Evolutionary conservation across 2,888 invertebrate species (phyloP), one percentile per base, ranked within the genome.

Genomic region (Melanchra persicariae): DNA sequence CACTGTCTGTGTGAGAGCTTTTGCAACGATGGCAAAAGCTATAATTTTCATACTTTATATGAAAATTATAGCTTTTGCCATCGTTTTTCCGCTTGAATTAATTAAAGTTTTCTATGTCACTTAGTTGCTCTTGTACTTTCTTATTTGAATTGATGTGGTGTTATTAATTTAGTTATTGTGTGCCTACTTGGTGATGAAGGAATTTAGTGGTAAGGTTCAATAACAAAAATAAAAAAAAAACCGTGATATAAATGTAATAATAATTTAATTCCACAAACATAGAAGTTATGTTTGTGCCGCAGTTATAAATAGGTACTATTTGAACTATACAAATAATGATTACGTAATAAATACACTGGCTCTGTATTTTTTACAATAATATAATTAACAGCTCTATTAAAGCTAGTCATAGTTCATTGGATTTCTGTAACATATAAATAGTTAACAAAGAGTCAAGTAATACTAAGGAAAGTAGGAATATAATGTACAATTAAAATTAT

Each of bases 311-410:
- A 91, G 84, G 87, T 90, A 94, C 92, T 94, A 95, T 95, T 94
- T 94, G 93, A 95, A 94, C 94, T 95, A 93, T 94, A 95, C 94
- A 95, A 94, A 95, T 95, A 95, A 94, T 95, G 94, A 94, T 95
- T 94, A 95, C 92, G 91, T 94, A 89, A 95, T 95, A 96, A 95
- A 94, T 95, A 95, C 94, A 95, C 94, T 94, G 96, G 94, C 94
- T 95, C 93, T 94, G 93, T 92, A 92, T 89, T 95, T n/a, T 84
- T 94, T 94, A 94, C 92, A 94, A 93, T 93, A 95, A 94, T 88
- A 96, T 81, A 95, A 95, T 93, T 91, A 94, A 92, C 91, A 92
- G 93, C 92, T 94, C 91, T 92, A 92, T 95, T 95, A 95, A 95
- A 95, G 94, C 94, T 95, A 93, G 90, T 89, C 91, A 91, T 92